Conservation (phyloP, 2,888 invertebrate genomes). For the Molorchus minor region DNA sequence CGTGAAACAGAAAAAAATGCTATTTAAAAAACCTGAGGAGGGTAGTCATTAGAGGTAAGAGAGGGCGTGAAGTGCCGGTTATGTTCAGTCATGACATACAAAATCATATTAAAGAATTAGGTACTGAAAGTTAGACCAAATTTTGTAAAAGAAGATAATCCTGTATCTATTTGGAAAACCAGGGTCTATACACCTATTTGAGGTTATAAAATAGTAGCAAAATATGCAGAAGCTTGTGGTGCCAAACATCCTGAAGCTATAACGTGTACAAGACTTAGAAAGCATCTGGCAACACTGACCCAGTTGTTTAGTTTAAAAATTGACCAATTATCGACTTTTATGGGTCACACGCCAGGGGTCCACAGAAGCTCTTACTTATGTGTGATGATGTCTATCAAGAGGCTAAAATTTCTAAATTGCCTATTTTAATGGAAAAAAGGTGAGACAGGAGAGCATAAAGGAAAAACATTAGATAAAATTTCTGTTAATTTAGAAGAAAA, state of each 20-base stretch:
- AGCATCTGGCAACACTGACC: conserved; percentile 31
- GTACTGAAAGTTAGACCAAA: neutral
- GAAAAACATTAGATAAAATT: no score
- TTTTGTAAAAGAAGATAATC: neutral
- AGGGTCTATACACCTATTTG: conserved; percentile 1
- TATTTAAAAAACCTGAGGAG: no score
- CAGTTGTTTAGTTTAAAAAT: neutral
- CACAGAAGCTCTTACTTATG: no score
- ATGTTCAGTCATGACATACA: conserved; percentile 40
- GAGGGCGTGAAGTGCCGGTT: conserved; percentile 40
- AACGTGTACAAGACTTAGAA: conserved; percentile 32
- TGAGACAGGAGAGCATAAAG: no score
- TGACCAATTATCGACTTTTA: neutral
- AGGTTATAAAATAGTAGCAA: conserved; percentile 39
- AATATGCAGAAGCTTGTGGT: conserved; percentile 33
- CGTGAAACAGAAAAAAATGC: no score
- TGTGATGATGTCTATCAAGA: no score
- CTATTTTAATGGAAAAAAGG: no score
- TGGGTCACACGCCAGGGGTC: neutral
- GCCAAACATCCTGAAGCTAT: conserved; percentile 35
- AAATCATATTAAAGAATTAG: conserved; percentile 33
- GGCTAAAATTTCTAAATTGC: no score
- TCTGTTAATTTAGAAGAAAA: no score
- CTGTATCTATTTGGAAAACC: neutral
- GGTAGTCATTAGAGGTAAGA: conserved; percentile 26